Conservation (phyloP, 2,888 invertebrate species). For the Nudaria mundana region DNA sequence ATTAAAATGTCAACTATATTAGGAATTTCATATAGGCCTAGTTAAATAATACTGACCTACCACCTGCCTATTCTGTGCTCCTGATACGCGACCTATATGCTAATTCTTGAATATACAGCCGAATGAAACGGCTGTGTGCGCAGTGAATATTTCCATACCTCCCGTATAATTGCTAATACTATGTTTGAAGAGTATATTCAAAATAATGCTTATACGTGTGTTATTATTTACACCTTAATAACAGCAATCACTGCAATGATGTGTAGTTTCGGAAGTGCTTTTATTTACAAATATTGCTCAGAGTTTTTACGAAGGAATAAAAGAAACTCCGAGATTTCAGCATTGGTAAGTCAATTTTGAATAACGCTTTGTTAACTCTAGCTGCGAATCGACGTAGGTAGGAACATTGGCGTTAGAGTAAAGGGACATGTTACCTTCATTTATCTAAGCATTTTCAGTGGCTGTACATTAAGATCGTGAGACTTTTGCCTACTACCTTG, state of each 20-base stretch:
- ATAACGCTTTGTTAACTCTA: too few species aligned
- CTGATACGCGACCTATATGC: too few species aligned
- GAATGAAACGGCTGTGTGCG: constrained; percentile 8
- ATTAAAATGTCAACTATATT: too few species aligned
- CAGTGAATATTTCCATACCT: not conserved
- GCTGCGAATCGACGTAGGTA: too few species aligned
- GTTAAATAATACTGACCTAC: too few species aligned
- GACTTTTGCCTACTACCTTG: too few species aligned
- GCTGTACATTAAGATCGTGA: too few species aligned
- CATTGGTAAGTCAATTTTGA: constrained; percentile 22
- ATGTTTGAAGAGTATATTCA: constrained; percentile 18
- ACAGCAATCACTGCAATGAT: constrained; percentile 9
- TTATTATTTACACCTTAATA: constrained; percentile 15
- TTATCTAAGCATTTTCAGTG: too few species aligned
- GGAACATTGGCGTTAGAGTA: too few species aligned
- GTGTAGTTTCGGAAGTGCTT: constrained; percentile 11
- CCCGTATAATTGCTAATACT: constrained; percentile 3
- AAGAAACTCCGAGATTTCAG: constrained; percentile 5
- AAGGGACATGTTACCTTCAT: too few species aligned
- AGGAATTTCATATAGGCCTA: too few species aligned
- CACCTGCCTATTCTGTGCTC: too few species aligned
- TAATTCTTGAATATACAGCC: constrained; percentile 21
- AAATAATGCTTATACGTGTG: constrained; percentile 9
- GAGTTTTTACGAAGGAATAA: constrained; percentile 19
- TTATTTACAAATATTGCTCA: constrained; percentile 27